Evolutionary conservation across 1,140 invertebrate species (phyloP).

Genomic region (Panulirus ornatus): DNA sequence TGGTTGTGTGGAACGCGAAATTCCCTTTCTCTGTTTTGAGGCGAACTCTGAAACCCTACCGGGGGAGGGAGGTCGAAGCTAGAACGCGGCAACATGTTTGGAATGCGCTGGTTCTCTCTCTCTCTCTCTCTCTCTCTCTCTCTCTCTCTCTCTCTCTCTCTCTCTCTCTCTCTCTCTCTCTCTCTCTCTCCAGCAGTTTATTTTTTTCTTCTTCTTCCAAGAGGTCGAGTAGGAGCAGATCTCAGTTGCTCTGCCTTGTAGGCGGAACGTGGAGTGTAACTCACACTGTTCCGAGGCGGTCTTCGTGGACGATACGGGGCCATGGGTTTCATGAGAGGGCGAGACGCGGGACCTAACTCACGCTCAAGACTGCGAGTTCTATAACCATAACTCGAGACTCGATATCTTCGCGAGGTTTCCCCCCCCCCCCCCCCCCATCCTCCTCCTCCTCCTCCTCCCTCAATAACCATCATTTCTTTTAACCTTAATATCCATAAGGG

Average conservation of each 20-base stretch:
- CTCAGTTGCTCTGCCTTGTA: too few species aligned
- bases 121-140: too few species aligned
- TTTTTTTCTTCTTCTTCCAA: background rate
- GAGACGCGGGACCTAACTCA: background rate
- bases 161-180: too few species aligned
- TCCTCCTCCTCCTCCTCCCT: too few species aligned
- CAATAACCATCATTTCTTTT: conserved; percentile 44
- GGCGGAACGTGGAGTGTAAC: background rate
- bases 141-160: too few species aligned
- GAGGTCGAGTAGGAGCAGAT: background rate
- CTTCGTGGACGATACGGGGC: too few species aligned
- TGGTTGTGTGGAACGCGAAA: background rate
- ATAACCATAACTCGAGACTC: conserved; percentile 29
- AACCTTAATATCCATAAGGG: conserved; percentile 11
- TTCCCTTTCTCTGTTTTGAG: background rate
- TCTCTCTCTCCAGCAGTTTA: too few species aligned
- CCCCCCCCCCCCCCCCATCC: too few species aligned
- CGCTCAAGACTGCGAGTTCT: background rate
- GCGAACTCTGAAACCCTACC: background rate
- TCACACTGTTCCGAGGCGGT: background rate
- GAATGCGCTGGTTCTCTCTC: background rate
- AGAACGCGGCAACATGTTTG: background rate
- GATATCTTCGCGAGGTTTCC: conserved; percentile 30
- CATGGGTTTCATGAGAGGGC: background rate
- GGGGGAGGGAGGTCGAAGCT: background rate